Base-by-base conservation (phyloP, 2,888 invertebrate genomes). In the Cataglyphis rosenhaueri region DNA sequence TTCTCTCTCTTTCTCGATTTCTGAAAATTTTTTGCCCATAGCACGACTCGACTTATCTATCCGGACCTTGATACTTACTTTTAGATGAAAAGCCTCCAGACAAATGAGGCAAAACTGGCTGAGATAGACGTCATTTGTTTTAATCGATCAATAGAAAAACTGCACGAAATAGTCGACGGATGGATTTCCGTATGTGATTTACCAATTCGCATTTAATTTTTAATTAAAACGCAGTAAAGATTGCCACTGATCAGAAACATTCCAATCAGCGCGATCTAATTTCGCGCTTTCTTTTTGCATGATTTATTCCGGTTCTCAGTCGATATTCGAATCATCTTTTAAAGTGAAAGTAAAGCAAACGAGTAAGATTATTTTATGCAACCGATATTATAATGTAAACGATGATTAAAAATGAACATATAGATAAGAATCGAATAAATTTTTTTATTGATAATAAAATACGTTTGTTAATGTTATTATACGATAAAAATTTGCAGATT, bases 61-160 rank as follows among this genome's bases (percentile, higher is more conserved):
- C 52, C 59, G 66, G 84, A 74, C 68, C 73, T 73, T 78, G 68
- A 74, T 86, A 85, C 83, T 75, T 76, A 59, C 83, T 85, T 71
- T 82, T 71, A 76, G 81, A 84, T 66, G 82, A 71, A 83, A 55
- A 29, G 81, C 81, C 86, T 81, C 71, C 76, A 84, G 81, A 52
- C 78, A 86, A 86, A 86, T 86, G 86, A 86, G 73, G 61, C 66
- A 83, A 70, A 85, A 85, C 64, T 84, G 38, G 21, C 52, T 65
- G 57, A 18, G 29, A 64, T 25, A 25, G 66, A 52, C 3, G 3
- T 32, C 64, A 18, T 61, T 52, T 35, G 59, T 65, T 79, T 75
- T 74, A 84, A 84, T 79, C 74, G 59, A n/a, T 9, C 44, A 38
- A 2, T 62, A 64, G 75, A 82, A 81, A 68, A 79, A 84, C 48